Conservation (phyloP, 2,113 vertebrate species). For the Mugil cephalus region DNA sequence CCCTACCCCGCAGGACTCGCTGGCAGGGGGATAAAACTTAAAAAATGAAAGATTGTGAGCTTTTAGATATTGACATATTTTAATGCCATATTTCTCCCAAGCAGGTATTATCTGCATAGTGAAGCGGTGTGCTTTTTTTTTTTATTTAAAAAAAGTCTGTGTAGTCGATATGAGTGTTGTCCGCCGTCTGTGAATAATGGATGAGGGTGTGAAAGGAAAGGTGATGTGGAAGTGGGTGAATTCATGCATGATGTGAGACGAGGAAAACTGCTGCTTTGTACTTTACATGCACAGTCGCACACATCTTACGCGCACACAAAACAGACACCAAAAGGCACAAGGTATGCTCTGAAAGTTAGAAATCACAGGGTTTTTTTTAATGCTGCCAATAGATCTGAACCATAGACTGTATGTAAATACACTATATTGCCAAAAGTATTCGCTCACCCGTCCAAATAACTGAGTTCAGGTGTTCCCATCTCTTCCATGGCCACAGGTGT, state of each 20-base stretch:
- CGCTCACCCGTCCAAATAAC: no score
- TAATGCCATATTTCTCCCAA: conserved; percentile 62
- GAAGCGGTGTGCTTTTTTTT: conserved; percentile 30
- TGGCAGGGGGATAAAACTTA: conserved; percentile 22
- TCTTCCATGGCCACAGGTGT: no score
- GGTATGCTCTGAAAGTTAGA: no score
- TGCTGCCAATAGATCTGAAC: no score
- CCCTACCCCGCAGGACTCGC: conserved; percentile 27
- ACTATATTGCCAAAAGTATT: no score
- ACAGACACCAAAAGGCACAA: neutral
- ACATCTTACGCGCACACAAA: neutral
- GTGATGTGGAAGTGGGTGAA: conserved; percentile 62
- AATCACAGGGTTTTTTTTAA: no score
- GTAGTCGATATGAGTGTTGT: conserved; percentile 58
- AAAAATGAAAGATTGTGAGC: conserved; percentile 62
- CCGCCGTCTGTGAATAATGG: conserved; percentile 72
- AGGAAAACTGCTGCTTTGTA: conserved; percentile 27
- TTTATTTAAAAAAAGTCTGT: conserved; percentile 16
- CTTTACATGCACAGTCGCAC: neutral
- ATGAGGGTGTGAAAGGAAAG: conserved; percentile 70
- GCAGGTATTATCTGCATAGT: conserved; percentile 66
- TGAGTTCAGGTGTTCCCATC: no score
- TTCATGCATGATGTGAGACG: conserved; percentile 56
- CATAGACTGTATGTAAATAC: no score
- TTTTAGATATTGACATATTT: conserved; percentile 64